Base-by-base conservation (phyloP, 2,113 vertebrate genomes). In the Xerus inauris region DNA sequence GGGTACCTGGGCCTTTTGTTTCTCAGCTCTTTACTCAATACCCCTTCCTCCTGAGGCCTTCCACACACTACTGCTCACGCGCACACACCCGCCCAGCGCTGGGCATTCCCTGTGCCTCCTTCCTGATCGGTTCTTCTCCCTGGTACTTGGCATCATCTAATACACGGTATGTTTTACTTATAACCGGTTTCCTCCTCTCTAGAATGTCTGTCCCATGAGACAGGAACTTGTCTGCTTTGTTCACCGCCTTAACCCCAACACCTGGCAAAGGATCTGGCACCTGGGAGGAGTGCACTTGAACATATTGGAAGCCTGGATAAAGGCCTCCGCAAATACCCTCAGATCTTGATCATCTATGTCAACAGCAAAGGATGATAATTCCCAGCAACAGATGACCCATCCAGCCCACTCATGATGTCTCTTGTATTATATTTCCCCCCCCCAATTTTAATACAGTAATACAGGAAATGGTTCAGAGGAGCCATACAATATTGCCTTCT, bases 311-410 rank as follows among this genome's bases (percentile, higher is more conserved):
- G 12, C 38, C 67, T 89, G 72, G 42, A 82, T 20, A 30, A 90
- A 17, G 40, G 82, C 84, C 59, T 91, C 62, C 54, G 24, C 30
- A 57, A 95, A 91, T 40, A 65, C 16, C 64, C 62, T 93, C 65
- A 13, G 57, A 32, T 54, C 69, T 86, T 51, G n/a, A 65, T 79
- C 22, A 59, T 45, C 35, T 54, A 32, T 0, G 3, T 77, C 77
- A 89, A 75, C 0, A 75, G 47, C 32, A 71, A 94, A 80, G 35
- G 38, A 49, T 54, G 65, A 30, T 45, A 49, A 77, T 35, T 83
- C 45, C 59, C 42, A 54, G 1, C 7, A 38, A 49, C 3, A 17
- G 42, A 59, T 16, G 35, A 76, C 19, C 54, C 2, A 1, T 54
- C 73, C 6, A 14, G 40, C 71, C 42, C 28, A 65, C 42, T 90